Percentiles rank a stretch among this genome's conserved stretches.
phyloP scores from a whole-genome alignment of 2,888 invertebrate genomes.

The Drosophila meridiana region DNA sequence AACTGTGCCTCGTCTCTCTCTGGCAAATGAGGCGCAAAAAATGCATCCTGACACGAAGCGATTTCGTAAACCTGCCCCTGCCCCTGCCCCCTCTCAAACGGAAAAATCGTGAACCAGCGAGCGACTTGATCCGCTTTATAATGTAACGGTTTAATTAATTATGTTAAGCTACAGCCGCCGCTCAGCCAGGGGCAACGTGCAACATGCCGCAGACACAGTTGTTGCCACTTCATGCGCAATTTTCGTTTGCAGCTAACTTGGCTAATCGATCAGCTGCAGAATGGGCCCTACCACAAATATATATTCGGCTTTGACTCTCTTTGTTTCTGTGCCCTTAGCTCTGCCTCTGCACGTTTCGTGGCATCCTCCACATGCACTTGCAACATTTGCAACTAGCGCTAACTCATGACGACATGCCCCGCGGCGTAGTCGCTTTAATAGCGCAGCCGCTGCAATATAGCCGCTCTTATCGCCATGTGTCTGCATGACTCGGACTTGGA shows the following conservation, averaged over 20 bases:
- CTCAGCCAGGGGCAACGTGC: conserved; percentile 26
- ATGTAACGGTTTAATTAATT: conserved; percentile 85
- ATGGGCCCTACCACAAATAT: conserved; percentile 24
- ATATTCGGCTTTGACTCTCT: conserved; percentile 29
- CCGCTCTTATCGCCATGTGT: conserved; percentile 71
- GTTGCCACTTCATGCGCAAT: conserved; percentile 81
- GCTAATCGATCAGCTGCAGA: conserved; percentile 75
- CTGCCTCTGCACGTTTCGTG: conserved; percentile 47
- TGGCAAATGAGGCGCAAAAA: conserved; percentile 77
- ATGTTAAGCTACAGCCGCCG: conserved; percentile 74
- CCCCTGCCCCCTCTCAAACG: not conserved
- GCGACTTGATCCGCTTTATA: conserved; percentile 81
- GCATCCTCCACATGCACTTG: conserved; percentile 65
- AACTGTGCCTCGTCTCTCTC: conserved; percentile 40
- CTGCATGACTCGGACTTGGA: conserved; percentile 52
- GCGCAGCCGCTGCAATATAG: conserved; percentile 65
- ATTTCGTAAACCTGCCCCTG: conserved; percentile 52
- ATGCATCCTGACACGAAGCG: conserved; percentile 81
- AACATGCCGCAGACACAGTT: conserved; percentile 55
- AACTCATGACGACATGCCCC: conserved; percentile 63
- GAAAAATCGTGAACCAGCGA: conserved; percentile 76
- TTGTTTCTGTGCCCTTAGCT: not conserved
- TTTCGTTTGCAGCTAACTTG: conserved; percentile 74
- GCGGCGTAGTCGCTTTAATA: conserved; percentile 48
- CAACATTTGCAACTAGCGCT: conserved; percentile 38